Base-by-base conservation (phyloP, 2,888 invertebrate species). In the Trilocha varians region DNA sequence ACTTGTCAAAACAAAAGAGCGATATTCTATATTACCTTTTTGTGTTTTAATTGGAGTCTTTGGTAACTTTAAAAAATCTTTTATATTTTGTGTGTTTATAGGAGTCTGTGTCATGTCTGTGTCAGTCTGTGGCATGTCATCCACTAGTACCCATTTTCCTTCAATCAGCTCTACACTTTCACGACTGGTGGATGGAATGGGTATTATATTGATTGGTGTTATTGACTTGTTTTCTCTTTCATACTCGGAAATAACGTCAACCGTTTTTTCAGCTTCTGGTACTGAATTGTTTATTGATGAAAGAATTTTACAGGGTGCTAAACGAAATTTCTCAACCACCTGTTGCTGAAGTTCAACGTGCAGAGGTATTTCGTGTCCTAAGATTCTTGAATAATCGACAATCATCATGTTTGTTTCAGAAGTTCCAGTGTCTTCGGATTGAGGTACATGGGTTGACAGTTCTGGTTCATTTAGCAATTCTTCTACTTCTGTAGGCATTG, bases 1-100 rank as follows among this genome's bases (percentile, higher is more conserved):
- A 47, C 48, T 49, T 34, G 46, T 50, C 38, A 50, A 50, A 45
- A 50, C 50, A 49, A 49, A 49, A 47, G 43, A 45, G 45, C 48
- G 45, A 46, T 45, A 44, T 50, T 48, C 42, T 47, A 40, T 44
- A 48, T 42, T 46, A 42, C 42, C 45, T 48, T 35, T 48, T 25
- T 44, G 50, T 25, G 45, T 48, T 50, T 46, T 46, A 46, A 46
- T 48, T 48, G 48, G 48, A 44, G 46, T 50, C 47, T 45, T 47
- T 3, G 45, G 47, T 44, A 47, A 45, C 45, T 46, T 45, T 40
- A 50, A 50, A 49, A 50, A 50, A 48, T 41, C 43, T n/a, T 46
- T 48, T 44, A 50, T 46, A 43, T 48, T 48, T 48, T 46, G 46
- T 44, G 37, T 14, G 45, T 49, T 42, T 42, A 42, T 42, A 41